Base-by-base conservation (phyloP, 2,888 invertebrate genomes). In the Rhynchonema sp. region DNA sequence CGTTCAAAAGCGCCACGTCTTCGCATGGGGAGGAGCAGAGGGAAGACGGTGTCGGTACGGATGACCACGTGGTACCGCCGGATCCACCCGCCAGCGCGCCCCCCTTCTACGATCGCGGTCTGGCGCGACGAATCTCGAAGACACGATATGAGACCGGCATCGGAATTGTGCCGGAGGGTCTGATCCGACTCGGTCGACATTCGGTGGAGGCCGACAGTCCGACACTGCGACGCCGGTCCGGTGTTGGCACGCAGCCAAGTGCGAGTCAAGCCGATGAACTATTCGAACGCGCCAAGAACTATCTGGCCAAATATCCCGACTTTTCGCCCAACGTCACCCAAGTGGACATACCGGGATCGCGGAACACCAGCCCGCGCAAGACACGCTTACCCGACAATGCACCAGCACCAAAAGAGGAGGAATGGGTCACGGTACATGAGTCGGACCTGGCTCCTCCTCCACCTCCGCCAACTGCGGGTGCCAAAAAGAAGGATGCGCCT, bases 271-370 rank as follows among this genome's bases (percentile, higher is more conserved):
- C 62, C 9, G 55, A 55, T 2, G 30, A 27, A 13, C 55, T 62
- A 23, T 62, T 62, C 53, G 28, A 61, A 20, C 54, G 49, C 29
- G 62, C 62, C 20, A 61, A 61, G 56, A 46, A 56, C 46, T 62
- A 62, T 46, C 61, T 62, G 23, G 53, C 58, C 6, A 46, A 56
- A 46, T 62, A 62, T 38, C 61, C 61, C 23, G 53, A 62, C 6
- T 30, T 55, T 1, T 3, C 17, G 2, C 29, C 55, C 55, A n/a
- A 49, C 3, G 6, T n/a, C 3, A 49, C n/a, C 23, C 20, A 49
- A n/a, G 23, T 23, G 3, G n/a, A 49, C 49, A 49, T 49, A 17
- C 49, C 49, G 20, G 49, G 49, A 20, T 13, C 13, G 9, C 38
- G 38, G 17, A 38, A 6, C 38, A 38, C 9, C 17, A 6, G 17